Evolutionary conservation across 2,888 invertebrate species (phyloP).

Genomic region (Fissipunctia ypsillon): DNA sequence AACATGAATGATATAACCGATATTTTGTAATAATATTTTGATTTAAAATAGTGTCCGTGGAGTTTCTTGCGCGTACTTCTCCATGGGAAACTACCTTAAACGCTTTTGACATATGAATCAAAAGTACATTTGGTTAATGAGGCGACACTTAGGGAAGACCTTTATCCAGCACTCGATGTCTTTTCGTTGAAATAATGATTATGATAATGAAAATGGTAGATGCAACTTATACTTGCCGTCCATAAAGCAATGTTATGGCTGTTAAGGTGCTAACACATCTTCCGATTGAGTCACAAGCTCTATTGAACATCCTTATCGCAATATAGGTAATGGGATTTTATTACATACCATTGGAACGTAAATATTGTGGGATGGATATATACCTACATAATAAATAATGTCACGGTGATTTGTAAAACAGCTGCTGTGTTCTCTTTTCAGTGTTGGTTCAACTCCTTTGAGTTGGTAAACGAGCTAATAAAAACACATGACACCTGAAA

Average conservation of each 20-base stretch:
- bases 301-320: constrained; percentile 21
- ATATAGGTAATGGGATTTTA: not conserved
- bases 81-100: too few relatives aligned
- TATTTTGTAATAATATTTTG: too few relatives aligned
- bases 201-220: not conserved
- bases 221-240: not conserved
- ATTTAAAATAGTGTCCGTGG: too few relatives aligned
- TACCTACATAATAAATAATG: too few relatives aligned
- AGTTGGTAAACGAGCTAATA: too few relatives aligned
- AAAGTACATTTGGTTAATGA: not conserved
- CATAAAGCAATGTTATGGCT: not conserved
- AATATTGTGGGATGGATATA: too few relatives aligned
- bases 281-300: not conserved
- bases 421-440: not conserved
- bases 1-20: too few relatives aligned
- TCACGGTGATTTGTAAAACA: not conserved
- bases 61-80: too few relatives aligned
- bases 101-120: too few relatives aligned
- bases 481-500: too few relatives aligned
- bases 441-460: not conserved
- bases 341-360: not conserved
- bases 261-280: not conserved
- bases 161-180: not conserved
- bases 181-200: not conserved
- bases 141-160: not conserved